Conservation (phyloP, 2,113 vertebrate species). For the Physeter macrocephalus region DNA sequence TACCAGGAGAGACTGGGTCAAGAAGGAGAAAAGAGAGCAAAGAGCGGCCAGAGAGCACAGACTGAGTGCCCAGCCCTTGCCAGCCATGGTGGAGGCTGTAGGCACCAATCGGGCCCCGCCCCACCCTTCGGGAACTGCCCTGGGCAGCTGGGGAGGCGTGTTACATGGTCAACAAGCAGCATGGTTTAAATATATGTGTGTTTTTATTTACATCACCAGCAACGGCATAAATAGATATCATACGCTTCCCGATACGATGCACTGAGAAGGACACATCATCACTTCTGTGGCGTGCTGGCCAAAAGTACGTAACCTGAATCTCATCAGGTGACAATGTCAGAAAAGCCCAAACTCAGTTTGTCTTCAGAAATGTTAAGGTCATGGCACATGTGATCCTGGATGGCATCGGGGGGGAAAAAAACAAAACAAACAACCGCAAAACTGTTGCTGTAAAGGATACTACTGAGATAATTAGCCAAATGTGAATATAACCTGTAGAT, state of each 20-base stretch:
- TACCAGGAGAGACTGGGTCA: not conserved
- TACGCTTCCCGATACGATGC: not conserved
- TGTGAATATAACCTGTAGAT: not conserved
- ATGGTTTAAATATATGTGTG: not conserved
- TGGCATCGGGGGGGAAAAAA: not conserved
- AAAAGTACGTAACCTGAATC: not conserved
- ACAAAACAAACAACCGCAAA: not conserved
- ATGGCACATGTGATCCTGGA: not conserved
- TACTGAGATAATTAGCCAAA: not conserved
- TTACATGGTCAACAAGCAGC: not conserved
- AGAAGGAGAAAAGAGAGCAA: not conserved
- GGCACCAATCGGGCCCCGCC: rapidly evolving
- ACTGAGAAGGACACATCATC: not conserved
- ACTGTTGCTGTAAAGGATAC: not conserved
- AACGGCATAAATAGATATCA: not conserved
- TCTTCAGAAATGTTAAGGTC: not conserved
- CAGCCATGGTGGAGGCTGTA: not conserved
- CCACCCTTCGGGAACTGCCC: not conserved
- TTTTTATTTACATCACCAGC: not conserved
- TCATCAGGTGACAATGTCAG: not conserved
- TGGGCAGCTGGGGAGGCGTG: not conserved
- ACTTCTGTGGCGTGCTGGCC: not conserved
- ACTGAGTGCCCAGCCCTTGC: not conserved
- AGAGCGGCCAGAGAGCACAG: not conserved
- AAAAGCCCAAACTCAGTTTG: not conserved